Conservation (phyloP, 1,140 invertebrate species). For the Ephestia elutella region DNA sequence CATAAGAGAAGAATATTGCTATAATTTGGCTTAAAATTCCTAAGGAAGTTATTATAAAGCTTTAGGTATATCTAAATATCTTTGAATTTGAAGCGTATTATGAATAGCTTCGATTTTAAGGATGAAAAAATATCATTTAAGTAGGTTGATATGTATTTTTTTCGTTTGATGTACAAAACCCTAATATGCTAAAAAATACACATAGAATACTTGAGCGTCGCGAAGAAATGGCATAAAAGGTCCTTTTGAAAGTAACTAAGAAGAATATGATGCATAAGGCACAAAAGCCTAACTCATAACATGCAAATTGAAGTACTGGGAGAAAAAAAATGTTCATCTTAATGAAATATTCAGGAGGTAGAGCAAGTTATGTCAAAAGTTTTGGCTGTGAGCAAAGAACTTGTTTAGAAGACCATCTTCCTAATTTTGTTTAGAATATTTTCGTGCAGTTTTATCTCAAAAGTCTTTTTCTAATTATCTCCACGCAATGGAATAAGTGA, state of each 20-base stretch:
- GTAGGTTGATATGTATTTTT: no score
- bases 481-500: no score
- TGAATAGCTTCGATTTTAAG: no score
- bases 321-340: conserved; percentile 2
- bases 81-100: no score
- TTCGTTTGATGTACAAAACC: no score
- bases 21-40: no score
- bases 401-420: not conserved
- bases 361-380: conserved; percentile 2
- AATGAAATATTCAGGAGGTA: conserved; percentile 2
- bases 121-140: no score
- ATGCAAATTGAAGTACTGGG: conserved; percentile 2
- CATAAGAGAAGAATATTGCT: no score
- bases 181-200: no score
- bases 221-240: not conserved
- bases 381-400: not conserved
- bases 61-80: no score
- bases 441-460: not conserved
- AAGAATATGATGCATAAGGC: not conserved
- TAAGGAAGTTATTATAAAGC: no score
- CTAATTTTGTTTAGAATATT: not conserved
- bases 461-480: no score
- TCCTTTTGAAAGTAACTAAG: not conserved
- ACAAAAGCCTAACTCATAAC: conserved; percentile 2
- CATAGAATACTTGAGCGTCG: not conserved